Evolutionary conservation across 2,888 invertebrate genomes (phyloP), one percentile per base, ranked within the genome.

Genomic region (Lordiphosa fenestrarum): DNA sequence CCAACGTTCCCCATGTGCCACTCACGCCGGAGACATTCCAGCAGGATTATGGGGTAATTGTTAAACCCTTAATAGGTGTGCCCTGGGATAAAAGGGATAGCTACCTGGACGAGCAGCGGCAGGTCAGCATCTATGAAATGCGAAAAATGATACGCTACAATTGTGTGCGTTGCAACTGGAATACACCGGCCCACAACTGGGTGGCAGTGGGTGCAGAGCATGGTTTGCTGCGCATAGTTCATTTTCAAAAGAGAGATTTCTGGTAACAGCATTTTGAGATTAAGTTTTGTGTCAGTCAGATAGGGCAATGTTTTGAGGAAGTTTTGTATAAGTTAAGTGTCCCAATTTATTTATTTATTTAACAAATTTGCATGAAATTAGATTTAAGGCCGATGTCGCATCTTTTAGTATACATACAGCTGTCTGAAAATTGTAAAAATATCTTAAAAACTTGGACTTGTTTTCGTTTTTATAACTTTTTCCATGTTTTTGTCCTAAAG

Each of bases 151-250:
- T 81, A 51, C 85, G 86, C 4, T 71, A 86, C 12, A 90, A 88
- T 58, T 72, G 72, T 6, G 66, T 87, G 35, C 76, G 82, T 15
- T 88, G 82, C 56, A 89, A 90, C 71, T 69, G 75, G 44, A 90
- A 90, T 68, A 21, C 42, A 15, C 53, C 62, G 4, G 76, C 72
- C 4, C 60, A 70, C 5, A 55, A 73, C 30, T 80, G 87, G 58
- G 53, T 86, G 44, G 89, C 89, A 5, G 56, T 81, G 13, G 89
- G 89, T 7, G 88, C 88, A 49, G 88, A 89, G 54, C 87, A 88
- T 59, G 89, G 89, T 10, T 70, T 90, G 23, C 10, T 89, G 15
- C 82, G 89, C 9, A 69, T 88, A 13, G 25, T 85, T 1, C 58
- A 77, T 40, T 85, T 78, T 25, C 15, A 57, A 9, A 44, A 51